Conservation (phyloP, 2,797 vertebrate species). For the Tiaroga cobitis region DNA sequence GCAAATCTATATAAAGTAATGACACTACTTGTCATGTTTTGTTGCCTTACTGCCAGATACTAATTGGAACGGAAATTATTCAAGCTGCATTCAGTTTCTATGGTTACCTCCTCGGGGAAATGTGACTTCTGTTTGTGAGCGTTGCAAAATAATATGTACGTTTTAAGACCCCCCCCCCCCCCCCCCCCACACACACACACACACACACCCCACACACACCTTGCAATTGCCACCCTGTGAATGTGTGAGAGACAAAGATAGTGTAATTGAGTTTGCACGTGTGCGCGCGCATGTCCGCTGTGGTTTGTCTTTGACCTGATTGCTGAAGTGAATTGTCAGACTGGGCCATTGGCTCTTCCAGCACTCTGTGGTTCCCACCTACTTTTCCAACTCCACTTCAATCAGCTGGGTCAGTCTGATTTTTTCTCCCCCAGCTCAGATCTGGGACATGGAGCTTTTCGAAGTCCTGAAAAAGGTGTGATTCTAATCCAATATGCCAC, state of each 20-base stretch:
- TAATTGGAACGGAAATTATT: not conserved
- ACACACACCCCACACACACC: not conserved
- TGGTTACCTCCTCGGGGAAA: conserved; percentile 8
- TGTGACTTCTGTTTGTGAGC: not conserved
- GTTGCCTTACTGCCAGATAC: not conserved
- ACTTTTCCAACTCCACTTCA: conserved; percentile 54
- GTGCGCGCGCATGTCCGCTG: not conserved
- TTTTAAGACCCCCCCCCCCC: not conserved
- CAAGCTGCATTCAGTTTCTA: conserved; percentile 5
- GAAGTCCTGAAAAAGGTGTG: not conserved
- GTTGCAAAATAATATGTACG: not conserved
- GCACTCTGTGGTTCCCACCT: conserved; percentile 46
- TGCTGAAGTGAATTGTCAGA: conserved; percentile 44
- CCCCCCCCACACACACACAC: not conserved
- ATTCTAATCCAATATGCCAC: not conserved
- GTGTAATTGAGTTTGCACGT: conserved; percentile 59
- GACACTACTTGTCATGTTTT: not conserved
- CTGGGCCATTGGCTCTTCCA: conserved; percentile 46
- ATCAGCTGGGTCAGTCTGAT: conserved; percentile 55
- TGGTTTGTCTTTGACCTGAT: conserved; percentile 54
- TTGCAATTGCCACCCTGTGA: not conserved
- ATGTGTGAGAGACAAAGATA: conserved; percentile 3
- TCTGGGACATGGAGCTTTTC: conserved; percentile 36
- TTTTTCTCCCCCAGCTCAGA: conserved; percentile 43
- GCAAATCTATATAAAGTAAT: not conserved